Conservation (phyloP, 2,113 vertebrate genomes). For the Thomomys bottae region DNA sequence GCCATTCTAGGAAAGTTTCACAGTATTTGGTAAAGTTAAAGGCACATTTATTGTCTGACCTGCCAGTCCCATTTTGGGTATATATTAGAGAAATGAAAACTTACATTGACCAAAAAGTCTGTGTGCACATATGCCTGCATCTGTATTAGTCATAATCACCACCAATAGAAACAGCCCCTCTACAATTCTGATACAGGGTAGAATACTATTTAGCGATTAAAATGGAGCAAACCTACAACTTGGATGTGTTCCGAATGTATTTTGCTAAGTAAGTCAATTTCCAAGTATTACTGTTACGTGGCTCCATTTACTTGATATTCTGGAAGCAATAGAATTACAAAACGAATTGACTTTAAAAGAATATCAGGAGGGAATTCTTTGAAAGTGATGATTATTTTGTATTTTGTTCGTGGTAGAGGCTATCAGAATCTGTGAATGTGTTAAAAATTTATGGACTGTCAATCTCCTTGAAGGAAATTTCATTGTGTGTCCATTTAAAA, state of each 20-base stretch:
- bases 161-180: not conserved
- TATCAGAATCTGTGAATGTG: not conserved
- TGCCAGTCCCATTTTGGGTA: not conserved
- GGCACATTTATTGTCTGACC: not conserved
- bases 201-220: not conserved
- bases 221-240: not conserved
- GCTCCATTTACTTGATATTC: not conserved
- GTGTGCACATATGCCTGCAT: not conserved
- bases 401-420: not conserved
- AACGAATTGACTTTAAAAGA: not conserved
- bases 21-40: no score
- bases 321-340: no score
- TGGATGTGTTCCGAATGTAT: not conserved
- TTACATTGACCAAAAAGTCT: slow-evolving; percentile 1
- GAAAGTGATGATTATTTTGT: not conserved
- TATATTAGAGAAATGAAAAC: slow-evolving; percentile 31
- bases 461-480: not conserved
- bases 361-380: not conserved
- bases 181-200: not conserved
- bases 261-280: not conserved
- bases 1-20: no score
- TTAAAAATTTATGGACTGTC: not conserved
- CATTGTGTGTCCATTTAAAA: not conserved
- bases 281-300: not conserved
- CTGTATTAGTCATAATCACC: no score